Percentiles rank a stretch among this genome's conserved stretches.
These are phyloP conservation scores for Ips nitidus DNA, from an alignment of 1,140 invertebrate species.

Conservation along the genomic window DNA sequence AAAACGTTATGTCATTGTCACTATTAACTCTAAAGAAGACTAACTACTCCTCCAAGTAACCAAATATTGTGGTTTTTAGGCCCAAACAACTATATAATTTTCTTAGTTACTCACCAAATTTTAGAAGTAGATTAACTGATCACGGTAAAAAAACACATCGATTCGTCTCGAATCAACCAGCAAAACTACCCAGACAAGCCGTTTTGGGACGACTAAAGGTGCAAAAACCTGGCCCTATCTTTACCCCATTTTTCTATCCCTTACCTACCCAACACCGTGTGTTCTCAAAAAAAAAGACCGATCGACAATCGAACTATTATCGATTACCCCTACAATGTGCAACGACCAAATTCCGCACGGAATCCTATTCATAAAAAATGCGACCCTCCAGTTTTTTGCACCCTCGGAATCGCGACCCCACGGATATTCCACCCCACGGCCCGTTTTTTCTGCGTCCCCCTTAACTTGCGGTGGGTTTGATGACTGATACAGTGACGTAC, in stretches of 20 bases:
- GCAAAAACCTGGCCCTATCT: conserved; percentile 22
- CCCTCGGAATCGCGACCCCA: conserved; percentile 30
- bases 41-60: too few relatives aligned
- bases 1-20: too few relatives aligned
- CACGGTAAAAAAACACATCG: too few relatives aligned
- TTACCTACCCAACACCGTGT: conserved; percentile 23
- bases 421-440: conserved; percentile 11
- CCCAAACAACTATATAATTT: too few relatives aligned
- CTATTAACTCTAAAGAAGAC: too few relatives aligned
- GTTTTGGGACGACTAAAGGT: conserved; percentile 20
- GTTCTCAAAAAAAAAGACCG: conserved; percentile 25
- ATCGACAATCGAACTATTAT: conserved; percentile 30
- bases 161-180: too few relatives aligned
- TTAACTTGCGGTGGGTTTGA: conserved; percentile 26
- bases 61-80: too few relatives aligned
- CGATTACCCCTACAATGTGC: conserved; percentile 26
- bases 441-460: conserved; percentile 14
- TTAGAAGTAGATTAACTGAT: too few relatives aligned
- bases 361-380: conserved; percentile 34
- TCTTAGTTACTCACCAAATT: too few relatives aligned
- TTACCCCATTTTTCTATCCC: conserved; percentile 30
- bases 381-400: conserved; percentile 30
- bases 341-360: conserved; percentile 15
- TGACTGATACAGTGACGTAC: conserved; percentile 18
- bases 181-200: conserved; percentile 1